A percentile compares a stretch with the other conserved stretches of the same genome.
These are phyloP conservation scores for Corydoras maculifer DNA, from an alignment of 2,113 vertebrate species.

Conservation along the genomic window DNA sequence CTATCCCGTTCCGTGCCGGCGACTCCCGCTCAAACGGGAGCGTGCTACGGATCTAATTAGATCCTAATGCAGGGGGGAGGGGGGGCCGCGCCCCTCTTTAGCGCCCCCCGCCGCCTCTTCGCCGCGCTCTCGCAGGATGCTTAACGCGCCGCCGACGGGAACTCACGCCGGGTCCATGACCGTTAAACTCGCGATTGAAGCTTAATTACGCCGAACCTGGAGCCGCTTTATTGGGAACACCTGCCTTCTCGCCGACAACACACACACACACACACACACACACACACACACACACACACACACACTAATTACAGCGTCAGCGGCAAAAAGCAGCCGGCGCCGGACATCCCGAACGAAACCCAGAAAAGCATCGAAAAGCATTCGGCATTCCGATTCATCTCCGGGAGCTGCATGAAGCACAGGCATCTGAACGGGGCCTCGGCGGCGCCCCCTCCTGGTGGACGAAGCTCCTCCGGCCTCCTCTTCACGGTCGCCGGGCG, in stretches of 20 bases:
- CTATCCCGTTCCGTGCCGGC: constrained; percentile 31
- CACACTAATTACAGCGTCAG: too few relatives aligned
- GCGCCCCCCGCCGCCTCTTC: constrained; percentile 5
- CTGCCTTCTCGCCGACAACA: not conserved
- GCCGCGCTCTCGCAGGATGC: constrained; percentile 5
- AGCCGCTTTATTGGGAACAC: not conserved
- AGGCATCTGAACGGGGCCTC: too few relatives aligned
- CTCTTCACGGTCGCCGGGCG: too few relatives aligned
- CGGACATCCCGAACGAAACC: too few relatives aligned
- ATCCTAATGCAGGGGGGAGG: constrained; percentile 39
- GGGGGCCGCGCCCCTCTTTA: constrained; percentile 23
- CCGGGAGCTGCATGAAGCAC: too few relatives aligned
- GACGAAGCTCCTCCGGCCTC: too few relatives aligned
- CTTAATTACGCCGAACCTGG: constrained; percentile 4
- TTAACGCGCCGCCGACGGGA: constrained; percentile 5
- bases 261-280: too few relatives aligned
- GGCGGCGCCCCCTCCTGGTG: too few relatives aligned
- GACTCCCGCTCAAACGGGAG: constrained; percentile 39
- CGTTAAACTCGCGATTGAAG: constrained; percentile 17
- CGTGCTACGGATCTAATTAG: constrained; percentile 42
- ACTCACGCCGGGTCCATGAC: constrained; percentile 2
- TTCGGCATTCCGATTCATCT: too few relatives aligned
- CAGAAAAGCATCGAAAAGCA: too few relatives aligned
- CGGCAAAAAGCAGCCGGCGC: too few relatives aligned
- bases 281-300: too few relatives aligned